Conservation (phyloP, 2,113 vertebrate species). For the Hippolais icterina region DNA sequence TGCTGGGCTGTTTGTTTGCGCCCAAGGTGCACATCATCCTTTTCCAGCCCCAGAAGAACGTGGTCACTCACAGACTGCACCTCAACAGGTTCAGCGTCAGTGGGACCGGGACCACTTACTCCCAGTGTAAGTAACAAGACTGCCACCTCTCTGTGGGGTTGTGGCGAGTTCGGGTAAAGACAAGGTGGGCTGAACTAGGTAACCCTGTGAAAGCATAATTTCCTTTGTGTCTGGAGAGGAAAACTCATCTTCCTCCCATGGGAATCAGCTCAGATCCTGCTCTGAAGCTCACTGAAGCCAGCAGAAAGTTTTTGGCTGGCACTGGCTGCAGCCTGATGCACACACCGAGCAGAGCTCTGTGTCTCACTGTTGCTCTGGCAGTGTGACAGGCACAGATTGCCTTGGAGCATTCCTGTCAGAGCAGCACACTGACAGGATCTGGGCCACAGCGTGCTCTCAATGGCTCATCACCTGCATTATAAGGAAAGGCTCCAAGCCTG, state of each 20-base stretch:
- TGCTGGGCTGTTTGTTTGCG: slow-evolving; percentile 95
- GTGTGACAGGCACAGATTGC: background rate
- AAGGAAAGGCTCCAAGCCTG: background rate
- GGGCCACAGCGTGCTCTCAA: background rate
- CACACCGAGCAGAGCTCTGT: background rate
- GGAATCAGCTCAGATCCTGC: background rate
- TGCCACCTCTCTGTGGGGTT: background rate
- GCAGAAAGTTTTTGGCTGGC: background rate
- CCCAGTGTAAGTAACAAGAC: slow-evolving; percentile 84
- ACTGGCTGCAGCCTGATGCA: background rate
- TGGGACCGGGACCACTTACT: slow-evolving; percentile 88
- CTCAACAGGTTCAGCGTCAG: slow-evolving; percentile 97
- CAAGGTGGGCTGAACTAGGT: background rate
- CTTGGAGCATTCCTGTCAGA: background rate
- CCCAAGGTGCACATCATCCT: slow-evolving; percentile 98
- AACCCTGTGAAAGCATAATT: background rate
- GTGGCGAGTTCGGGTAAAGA: background rate
- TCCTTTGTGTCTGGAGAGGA: background rate
- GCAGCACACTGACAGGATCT: background rate
- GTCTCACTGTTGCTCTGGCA: background rate
- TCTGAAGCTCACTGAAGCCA: background rate
- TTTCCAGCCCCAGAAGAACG: slow-evolving; percentile 99
- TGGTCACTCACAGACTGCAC: slow-evolving; percentile 93
- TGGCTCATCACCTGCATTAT: background rate
- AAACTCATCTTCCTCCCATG: background rate